Percentiles rank a stretch among this genome's conserved stretches.
Conservation (phyloP, 2,113 vertebrate genomes). For the Zosterops japonicus region DNA sequence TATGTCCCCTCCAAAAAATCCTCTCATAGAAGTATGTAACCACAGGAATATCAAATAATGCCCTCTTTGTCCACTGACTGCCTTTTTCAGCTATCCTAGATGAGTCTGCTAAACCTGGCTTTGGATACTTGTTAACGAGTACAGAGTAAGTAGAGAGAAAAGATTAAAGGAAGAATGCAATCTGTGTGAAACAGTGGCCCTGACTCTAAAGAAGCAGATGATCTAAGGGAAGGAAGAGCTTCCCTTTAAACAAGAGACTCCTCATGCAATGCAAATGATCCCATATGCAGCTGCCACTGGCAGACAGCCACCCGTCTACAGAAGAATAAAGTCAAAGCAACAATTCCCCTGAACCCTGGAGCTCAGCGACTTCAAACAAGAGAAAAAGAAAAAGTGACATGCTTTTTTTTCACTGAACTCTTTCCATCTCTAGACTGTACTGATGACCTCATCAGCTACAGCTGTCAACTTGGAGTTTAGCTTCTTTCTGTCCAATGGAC, state of each 20-base stretch:
- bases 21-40: conserved; percentile 25
- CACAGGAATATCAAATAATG: conserved; percentile 72
- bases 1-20: conserved; percentile 57
- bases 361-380: conserved; percentile 81
- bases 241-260: conserved; percentile 75
- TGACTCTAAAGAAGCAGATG: conserved; percentile 78
- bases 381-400: conserved; percentile 70
- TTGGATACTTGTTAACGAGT: conserved; percentile 76
- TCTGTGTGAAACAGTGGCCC: conserved; percentile 75
- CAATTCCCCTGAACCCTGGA: conserved; percentile 77
- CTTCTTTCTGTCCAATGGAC: background rate
- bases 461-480: conserved; percentile 59
- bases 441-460: conserved; percentile 76
- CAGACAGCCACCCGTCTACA: conserved; percentile 78
- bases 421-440: conserved; percentile 64
- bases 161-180: conserved; percentile 79
- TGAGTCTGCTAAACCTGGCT: conserved; percentile 70
- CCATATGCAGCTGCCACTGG: conserved; percentile 81
- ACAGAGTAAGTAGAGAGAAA: conserved; percentile 59
- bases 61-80: conserved; percentile 70
- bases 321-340: conserved; percentile 79
- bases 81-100: conserved; percentile 68
- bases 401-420: conserved; percentile 69
- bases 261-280: conserved; percentile 81
- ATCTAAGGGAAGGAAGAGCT: conserved; percentile 80